Conservation (phyloP, 1,140 invertebrate genomes). For the Halictus rubicundus region DNA sequence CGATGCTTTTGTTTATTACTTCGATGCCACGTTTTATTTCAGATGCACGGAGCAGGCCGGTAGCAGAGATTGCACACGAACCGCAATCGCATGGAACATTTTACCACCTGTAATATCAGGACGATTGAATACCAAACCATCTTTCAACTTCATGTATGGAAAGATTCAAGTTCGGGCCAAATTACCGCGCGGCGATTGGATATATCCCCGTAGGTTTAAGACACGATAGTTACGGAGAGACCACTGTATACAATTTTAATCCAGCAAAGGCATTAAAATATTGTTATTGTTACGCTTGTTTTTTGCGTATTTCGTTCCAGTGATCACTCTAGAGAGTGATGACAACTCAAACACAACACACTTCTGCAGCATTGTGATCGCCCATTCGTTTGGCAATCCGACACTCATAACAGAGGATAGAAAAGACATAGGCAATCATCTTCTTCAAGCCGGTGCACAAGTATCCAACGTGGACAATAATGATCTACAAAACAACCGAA, state of each 20-base stretch:
- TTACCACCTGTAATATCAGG: conserved; percentile 86
- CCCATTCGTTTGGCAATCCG: conserved; percentile 68
- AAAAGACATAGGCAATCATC: conserved; percentile 63
- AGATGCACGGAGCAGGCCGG: conserved; percentile 82
- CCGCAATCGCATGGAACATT: conserved; percentile 80
- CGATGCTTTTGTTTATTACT: no score
- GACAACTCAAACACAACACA: neutral
- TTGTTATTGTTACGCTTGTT: no score
- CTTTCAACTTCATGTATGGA: conserved; percentile 83
- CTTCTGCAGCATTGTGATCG: conserved; percentile 64
- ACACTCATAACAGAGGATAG: conserved; percentile 44
- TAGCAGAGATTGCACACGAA: conserved; percentile 78
- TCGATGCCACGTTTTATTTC: neutral
- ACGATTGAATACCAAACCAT: conserved; percentile 83
- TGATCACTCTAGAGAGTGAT: conserved; percentile 34
- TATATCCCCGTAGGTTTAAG: conserved; percentile 82
- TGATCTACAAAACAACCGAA: neutral
- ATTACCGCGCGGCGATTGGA: conserved; percentile 85
- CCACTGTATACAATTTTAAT: no score
- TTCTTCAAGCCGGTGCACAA: conserved; percentile 65
- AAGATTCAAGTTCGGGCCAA: conserved; percentile 84
- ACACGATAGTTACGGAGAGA: no score
- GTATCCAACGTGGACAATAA: no score
- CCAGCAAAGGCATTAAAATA: no score
- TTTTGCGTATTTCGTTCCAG: no score